Conservation (phyloP, 2,888 invertebrate species). For the Punctoribates punctum region DNA sequence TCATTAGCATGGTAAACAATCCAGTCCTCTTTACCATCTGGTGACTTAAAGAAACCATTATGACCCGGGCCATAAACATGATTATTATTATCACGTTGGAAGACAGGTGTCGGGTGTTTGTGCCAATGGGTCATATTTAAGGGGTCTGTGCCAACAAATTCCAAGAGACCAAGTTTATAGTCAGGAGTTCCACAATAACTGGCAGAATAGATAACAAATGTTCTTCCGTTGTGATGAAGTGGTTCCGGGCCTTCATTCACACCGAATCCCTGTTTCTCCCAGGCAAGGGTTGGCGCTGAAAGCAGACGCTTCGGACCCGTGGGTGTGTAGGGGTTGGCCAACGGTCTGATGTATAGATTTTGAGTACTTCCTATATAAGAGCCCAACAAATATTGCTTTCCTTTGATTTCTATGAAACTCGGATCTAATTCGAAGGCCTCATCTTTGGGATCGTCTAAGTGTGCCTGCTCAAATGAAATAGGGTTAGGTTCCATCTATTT, state of each 20-base stretch:
- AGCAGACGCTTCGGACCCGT: background rate
- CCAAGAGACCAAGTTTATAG: background rate
- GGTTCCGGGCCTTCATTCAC: conserved; percentile 14
- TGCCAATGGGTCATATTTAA: background rate
- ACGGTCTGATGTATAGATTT: background rate
- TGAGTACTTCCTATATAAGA: background rate
- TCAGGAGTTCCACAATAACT: conserved; percentile 16
- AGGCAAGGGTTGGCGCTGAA: background rate
- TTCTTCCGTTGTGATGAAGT: background rate
- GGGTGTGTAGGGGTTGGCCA: conserved; percentile 4
- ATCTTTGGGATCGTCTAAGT: background rate
- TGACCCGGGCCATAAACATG: conserved; percentile 15
- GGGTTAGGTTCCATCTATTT: background rate
- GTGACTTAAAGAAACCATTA: background rate
- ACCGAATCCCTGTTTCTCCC: background rate
- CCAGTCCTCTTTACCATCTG: background rate
- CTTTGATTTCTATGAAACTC: background rate
- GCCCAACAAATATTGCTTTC: background rate
- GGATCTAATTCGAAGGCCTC: background rate
- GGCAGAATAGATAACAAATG: conserved; percentile 6
- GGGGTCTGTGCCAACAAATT: background rate
- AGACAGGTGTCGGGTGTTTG: background rate
- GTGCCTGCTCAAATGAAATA: background rate
- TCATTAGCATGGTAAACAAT: conserved; percentile 8
- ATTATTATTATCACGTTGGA: background rate